Evolutionary conservation across 2,797 vertebrate genomes (phyloP).

Genomic region (Pterois miles): DNA sequence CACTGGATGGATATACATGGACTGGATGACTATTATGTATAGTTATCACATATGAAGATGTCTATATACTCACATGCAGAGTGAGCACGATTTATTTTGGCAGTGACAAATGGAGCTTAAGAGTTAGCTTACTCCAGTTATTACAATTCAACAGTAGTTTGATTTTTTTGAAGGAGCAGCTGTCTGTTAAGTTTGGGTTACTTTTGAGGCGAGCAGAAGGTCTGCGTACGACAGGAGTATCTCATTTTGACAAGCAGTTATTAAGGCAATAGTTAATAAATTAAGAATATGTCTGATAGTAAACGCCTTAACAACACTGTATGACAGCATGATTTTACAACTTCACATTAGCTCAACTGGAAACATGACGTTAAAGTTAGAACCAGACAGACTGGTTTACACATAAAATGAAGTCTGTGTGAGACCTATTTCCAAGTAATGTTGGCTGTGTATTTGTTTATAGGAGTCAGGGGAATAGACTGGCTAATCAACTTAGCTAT

Average conservation of each 20-base stretch:
- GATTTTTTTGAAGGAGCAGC: neutral
- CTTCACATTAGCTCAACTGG: neutral
- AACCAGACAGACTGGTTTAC: neutral
- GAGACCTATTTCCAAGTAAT: neutral
- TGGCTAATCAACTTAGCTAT: neutral
- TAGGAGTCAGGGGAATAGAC: neutral
- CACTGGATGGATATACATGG: no score
- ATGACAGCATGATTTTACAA: neutral
- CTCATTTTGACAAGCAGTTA: neutral
- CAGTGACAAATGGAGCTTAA: no score
- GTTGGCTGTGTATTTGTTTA: neutral
- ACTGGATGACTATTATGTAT: no score
- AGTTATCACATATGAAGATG: no score
- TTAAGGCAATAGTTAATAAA: no score
- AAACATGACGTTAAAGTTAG: neutral
- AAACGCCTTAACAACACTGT: neutral
- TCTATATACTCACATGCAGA: no score
- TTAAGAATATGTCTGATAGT: neutral
- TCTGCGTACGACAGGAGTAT: neutral
- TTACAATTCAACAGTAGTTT: neutral
- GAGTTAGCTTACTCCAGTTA: no score
- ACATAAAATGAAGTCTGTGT: accelerated
- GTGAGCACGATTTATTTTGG: no score
- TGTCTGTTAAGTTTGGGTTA: neutral
- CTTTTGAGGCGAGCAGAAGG: neutral